These are phyloP conservation scores for Vanacampus margaritifer DNA, from an alignment of 2,113 vertebrate species.

Conservation along the genomic window DNA sequence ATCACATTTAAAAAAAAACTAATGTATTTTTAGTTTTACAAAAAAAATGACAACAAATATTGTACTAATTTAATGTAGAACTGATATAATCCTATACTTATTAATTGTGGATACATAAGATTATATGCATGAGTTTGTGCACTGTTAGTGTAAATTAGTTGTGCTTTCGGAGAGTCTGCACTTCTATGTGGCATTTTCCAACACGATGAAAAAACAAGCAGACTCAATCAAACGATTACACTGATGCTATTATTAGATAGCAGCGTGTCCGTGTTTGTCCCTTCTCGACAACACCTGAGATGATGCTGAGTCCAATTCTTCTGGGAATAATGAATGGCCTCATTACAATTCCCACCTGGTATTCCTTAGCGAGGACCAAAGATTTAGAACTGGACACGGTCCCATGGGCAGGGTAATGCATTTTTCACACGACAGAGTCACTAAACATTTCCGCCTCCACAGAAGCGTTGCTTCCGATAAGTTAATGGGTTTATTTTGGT, in stretches of 20 bases:
- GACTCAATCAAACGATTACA: constrained; percentile 44
- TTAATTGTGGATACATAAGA: neutral
- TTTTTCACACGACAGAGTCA: neutral
- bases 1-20: too few species aligned
- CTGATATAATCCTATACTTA: neutral
- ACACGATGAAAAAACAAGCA: neutral
- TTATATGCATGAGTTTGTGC: neutral
- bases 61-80: too few species aligned
- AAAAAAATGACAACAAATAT: too few species aligned
- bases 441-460: constrained; percentile 1
- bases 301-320: constrained; percentile 51
- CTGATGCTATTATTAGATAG: constrained; percentile 61
- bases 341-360: constrained; percentile 52
- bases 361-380: constrained; percentile 12
- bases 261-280: constrained; percentile 51
- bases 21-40: too few species aligned
- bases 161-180: too few species aligned
- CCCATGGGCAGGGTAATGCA: constrained; percentile 17
- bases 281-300: constrained; percentile 54
- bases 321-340: constrained; percentile 52
- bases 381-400: constrained; percentile 43
- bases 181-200: too few species aligned
- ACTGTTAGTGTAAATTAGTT: neutral
- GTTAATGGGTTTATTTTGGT: neutral
- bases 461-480: neutral